These are phyloP conservation scores for Plagiodera versicolora DNA, from an alignment of 2,888 invertebrate species.

Conservation along the genomic window DNA sequence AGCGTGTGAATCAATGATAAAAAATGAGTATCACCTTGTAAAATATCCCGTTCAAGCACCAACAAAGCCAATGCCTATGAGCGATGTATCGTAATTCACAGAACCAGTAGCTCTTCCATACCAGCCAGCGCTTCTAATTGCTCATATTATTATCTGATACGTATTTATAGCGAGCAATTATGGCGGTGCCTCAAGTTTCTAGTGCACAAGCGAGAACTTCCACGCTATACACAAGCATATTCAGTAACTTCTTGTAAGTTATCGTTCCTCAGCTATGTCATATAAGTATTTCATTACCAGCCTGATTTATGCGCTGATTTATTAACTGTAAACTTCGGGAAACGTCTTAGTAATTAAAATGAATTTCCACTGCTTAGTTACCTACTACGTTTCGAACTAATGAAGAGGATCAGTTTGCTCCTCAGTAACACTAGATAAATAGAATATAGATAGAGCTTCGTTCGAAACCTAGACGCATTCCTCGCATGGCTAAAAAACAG, in stretches of 20 bases:
- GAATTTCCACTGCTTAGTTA: conserved; percentile 30
- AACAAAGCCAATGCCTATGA: background rate
- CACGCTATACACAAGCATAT: conserved; percentile 43
- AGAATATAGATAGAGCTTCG: too few relatives aligned
- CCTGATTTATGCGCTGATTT: conserved; percentile 52
- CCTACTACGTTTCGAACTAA: conserved; percentile 18
- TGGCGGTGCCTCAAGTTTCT: conserved; percentile 51
- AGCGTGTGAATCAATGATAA: too few relatives aligned
- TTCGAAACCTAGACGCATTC: too few relatives aligned
- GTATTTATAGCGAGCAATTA: conserved; percentile 55
- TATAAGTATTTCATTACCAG: conserved; percentile 56
- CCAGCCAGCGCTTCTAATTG: conserved; percentile 49
- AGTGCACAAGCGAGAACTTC: conserved; percentile 41
- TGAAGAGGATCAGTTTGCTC: background rate
- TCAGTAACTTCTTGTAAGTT: conserved; percentile 47
- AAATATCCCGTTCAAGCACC: too few relatives aligned
- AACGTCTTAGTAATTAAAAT: conserved; percentile 45
- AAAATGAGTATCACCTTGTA: too few relatives aligned
- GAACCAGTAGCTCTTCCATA: background rate
- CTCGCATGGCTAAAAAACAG: too few relatives aligned
- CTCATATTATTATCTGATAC: conserved; percentile 52
- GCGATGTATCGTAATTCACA: background rate
- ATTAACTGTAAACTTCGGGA: conserved; percentile 46
- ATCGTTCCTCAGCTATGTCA: conserved; percentile 48
- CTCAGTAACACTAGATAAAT: background rate